phyloP scores from a whole-genome alignment of 2,113 vertebrate genomes.

The Myanophis thanlyinensis region DNA sequence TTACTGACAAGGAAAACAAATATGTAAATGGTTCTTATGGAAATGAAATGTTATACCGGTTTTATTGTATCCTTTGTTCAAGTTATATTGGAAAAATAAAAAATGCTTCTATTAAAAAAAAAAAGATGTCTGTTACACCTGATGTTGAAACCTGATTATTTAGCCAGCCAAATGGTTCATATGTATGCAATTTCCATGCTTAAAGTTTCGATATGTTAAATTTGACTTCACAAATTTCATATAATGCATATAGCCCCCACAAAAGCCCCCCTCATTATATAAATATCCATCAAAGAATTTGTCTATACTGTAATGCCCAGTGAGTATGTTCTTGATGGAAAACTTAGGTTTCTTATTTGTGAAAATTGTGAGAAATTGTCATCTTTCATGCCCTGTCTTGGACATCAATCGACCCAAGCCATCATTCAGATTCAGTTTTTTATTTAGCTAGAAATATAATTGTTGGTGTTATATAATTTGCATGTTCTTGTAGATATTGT shows the following conservation, averaged over 20 bases:
- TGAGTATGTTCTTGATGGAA: background rate
- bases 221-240: background rate
- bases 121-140: background rate
- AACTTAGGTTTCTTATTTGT: background rate
- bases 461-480: background rate
- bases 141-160: background rate
- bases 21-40: no score
- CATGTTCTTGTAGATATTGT: background rate
- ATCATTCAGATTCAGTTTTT: background rate
- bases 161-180: background rate
- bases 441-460: background rate
- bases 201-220: background rate
- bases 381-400: background rate
- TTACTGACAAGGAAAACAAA: no score
- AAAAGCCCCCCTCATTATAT: background rate
- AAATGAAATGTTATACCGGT: no score
- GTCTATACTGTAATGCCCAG: background rate
- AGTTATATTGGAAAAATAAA: no score
- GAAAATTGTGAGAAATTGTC: background rate
- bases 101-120: no score
- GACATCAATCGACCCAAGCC: background rate
- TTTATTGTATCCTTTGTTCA: no score
- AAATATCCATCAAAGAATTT: background rate
- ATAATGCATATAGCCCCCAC: background rate
- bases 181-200: background rate